Percentiles rank a stretch among this genome's conserved stretches.
Conservation (phyloP, 2,113 vertebrate species). For the Lophius piscatorius region DNA sequence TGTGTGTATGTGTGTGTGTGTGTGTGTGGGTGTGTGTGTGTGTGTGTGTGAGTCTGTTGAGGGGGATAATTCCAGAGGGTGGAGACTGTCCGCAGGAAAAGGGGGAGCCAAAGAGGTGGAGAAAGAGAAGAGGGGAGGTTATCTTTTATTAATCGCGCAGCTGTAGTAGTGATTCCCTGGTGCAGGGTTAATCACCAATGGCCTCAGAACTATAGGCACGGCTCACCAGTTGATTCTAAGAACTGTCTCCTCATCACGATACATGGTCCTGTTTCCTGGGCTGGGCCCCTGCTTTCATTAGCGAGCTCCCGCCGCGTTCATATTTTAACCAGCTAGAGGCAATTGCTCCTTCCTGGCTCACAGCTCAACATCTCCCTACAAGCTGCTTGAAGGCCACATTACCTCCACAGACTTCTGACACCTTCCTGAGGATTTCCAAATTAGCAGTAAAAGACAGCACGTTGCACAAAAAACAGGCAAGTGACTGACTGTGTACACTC, state of each 20-base stretch:
- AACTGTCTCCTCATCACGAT: constrained; percentile 77
- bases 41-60: too few relatives aligned
- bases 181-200: constrained; percentile 80
- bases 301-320: constrained; percentile 63
- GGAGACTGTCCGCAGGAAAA: constrained; percentile 51
- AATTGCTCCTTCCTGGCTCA: constrained; percentile 58
- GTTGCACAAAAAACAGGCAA: constrained; percentile 46
- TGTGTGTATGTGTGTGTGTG: too few relatives aligned
- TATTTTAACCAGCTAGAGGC: constrained; percentile 80
- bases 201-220: constrained; percentile 76
- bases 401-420: constrained; percentile 32
- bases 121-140: constrained; percentile 48
- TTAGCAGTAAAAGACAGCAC: constrained; percentile 52
- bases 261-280: constrained; percentile 66
- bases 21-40: too few relatives aligned
- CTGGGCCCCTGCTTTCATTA: constrained; percentile 75
- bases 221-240: constrained; percentile 78
- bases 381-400: constrained; percentile 59
- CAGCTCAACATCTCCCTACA: constrained; percentile 53
- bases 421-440: constrained; percentile 47
- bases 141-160: constrained; percentile 84
- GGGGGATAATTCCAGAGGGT: constrained; percentile 61
- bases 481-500: constrained; percentile 30
- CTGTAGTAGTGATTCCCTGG: constrained; percentile 78
- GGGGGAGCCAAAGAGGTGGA: constrained; percentile 48